A percentile compares a stretch with the other conserved stretches of the same genome.
These are phyloP conservation scores for Cheilosia impressa DNA, from an alignment of 2,888 invertebrate genomes.

Conservation along the genomic window DNA sequence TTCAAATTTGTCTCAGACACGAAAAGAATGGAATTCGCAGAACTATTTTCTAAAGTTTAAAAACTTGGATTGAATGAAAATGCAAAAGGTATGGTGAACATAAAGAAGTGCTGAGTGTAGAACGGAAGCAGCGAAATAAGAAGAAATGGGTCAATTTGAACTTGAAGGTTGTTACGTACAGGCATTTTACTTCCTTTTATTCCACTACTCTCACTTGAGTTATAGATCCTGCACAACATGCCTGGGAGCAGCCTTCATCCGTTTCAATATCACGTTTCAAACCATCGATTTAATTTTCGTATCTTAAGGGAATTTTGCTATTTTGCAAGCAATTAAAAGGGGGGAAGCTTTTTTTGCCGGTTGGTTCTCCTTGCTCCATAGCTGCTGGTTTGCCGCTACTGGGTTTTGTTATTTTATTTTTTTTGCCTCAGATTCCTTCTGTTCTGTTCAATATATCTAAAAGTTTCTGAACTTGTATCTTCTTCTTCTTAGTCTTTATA, in stretches of 20 bases:
- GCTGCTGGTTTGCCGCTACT: constrained; percentile 30
- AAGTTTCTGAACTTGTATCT: constrained; percentile 67
- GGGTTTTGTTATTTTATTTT: background rate
- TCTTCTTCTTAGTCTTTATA: constrained; percentile 40
- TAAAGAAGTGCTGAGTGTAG: constrained; percentile 31
- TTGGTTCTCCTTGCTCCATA: constrained; percentile 33
- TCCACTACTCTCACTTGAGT: constrained; percentile 41
- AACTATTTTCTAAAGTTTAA: constrained; percentile 69
- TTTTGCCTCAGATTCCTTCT: constrained; percentile 55
- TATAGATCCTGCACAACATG: constrained; percentile 62
- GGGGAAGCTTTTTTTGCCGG: constrained; percentile 52
- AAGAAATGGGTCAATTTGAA: constrained; percentile 74
- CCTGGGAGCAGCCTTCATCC: constrained; percentile 71
- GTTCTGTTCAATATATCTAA: constrained; percentile 72
- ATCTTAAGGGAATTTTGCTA: constrained; percentile 73
- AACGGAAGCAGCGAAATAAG: constrained; percentile 35
- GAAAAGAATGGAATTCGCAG: constrained; percentile 69
- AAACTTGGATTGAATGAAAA: constrained; percentile 69
- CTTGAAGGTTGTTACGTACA: constrained; percentile 71
- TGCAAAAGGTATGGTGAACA: constrained; percentile 35
- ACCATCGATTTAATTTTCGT: constrained; percentile 75
- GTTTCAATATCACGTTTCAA: constrained; percentile 76
- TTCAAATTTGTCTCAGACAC: constrained; percentile 72
- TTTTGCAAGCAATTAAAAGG: constrained; percentile 75
- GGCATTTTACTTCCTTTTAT: constrained; percentile 63